phyloP scores from a whole-genome alignment of 2,113 vertebrate species.

The Tauraco erythrolophus region DNA sequence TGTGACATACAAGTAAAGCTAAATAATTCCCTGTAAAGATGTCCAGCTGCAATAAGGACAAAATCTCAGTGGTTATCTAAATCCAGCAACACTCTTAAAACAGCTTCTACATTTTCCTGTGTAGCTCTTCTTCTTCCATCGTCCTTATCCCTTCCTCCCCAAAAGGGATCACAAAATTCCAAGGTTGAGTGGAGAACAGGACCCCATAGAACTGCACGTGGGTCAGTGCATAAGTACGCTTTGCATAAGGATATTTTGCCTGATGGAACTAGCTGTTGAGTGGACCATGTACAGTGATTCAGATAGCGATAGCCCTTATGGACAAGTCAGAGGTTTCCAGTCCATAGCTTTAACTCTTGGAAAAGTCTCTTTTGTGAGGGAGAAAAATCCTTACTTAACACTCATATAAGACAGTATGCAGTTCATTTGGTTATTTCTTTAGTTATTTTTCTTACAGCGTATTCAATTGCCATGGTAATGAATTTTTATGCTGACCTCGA shows the following conservation, averaged over 20 bases:
- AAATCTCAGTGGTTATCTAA: background rate
- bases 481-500: slow-evolving; percentile 34
- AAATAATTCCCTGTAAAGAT: background rate
- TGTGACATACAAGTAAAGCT: background rate
- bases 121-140: background rate
- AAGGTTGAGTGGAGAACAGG: background rate
- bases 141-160: background rate
- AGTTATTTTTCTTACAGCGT: background rate
- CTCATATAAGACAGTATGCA: background rate
- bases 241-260: background rate
- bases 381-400: background rate
- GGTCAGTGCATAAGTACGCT: background rate
- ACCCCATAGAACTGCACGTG: background rate
- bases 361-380: background rate
- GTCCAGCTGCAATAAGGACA: background rate
- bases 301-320: background rate
- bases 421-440: background rate
- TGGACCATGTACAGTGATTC: background rate
- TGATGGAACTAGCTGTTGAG: background rate
- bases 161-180: background rate
- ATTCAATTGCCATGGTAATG: background rate
- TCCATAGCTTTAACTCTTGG: background rate
- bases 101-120: background rate
- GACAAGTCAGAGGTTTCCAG: background rate
- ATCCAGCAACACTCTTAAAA: background rate